These are phyloP conservation scores for Notamacropus eugenii DNA, from an alignment of 2,797 vertebrate species.

Conservation along the genomic window DNA sequence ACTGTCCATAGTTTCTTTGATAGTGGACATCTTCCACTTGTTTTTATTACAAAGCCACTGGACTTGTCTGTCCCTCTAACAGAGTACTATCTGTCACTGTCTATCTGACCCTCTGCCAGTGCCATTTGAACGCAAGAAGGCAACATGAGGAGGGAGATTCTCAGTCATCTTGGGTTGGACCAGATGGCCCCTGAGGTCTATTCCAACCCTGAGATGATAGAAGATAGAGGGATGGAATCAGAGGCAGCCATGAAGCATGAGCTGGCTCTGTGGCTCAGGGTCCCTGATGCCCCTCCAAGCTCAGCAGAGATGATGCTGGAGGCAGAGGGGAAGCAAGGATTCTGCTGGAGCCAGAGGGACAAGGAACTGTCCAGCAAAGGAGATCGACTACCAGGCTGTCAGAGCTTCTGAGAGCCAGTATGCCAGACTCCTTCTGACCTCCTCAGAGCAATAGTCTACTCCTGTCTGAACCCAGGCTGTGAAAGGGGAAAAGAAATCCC, in stretches of 20 bases:
- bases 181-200: neutral
- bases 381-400: neutral
- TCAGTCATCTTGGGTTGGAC: neutral
- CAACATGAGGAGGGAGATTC: neutral
- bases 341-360: neutral
- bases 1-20: neutral
- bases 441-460: neutral
- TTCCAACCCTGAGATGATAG: neutral
- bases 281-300: neutral
- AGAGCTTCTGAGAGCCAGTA: neutral
- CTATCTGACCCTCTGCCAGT: neutral
- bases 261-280: neutral
- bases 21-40: neutral
- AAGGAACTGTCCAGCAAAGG: neutral
- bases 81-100: neutral
- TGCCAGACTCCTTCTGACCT: neutral
- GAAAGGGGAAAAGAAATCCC: neutral
- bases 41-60: neutral
- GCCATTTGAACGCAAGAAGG: neutral
- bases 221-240: neutral
- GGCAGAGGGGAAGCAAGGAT: neutral
- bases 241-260: neutral
- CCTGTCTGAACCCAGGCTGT: neutral
- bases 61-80: neutral
- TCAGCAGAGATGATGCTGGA: neutral